Percentiles rank a stretch among this genome's conserved stretches.
Conservation (phyloP, 2,888 invertebrate species). For the Pristionchus exspectatus region DNA sequence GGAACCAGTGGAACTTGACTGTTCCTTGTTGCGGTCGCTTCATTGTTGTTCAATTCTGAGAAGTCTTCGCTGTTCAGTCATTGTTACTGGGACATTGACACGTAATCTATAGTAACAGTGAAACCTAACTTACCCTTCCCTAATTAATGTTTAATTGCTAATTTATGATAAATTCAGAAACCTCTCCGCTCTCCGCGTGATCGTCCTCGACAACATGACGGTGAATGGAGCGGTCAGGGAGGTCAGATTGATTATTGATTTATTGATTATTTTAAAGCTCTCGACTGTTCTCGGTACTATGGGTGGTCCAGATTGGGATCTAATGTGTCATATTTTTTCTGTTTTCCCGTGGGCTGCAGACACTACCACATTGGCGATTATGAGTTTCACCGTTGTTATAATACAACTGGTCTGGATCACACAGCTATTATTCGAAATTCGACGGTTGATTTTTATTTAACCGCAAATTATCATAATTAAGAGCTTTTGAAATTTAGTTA, state of each 20-base stretch:
- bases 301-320: too few species aligned
- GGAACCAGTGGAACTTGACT: too few species aligned
- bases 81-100: neutral
- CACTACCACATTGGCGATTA: neutral
- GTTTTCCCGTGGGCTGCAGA: neutral
- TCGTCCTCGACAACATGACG: conserved; percentile 53
- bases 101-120: neutral
- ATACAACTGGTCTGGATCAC: too few species aligned
- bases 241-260: neutral
- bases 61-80: too few species aligned
- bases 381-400: neutral
- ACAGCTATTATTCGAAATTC: too few species aligned
- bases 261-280: neutral
- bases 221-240: conserved; percentile 24
- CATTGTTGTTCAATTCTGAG: too few species aligned
- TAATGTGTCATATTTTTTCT: neutral
- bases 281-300: too few species aligned
- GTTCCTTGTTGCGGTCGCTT: too few species aligned
- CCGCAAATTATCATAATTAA: too few species aligned
- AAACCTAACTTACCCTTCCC: neutral
- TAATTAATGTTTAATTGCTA: neutral
- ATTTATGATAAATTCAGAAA: neutral
- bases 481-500: too few species aligned
- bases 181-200: conserved; percentile 53
- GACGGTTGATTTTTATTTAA: too few species aligned